phyloP scores from a whole-genome alignment of 2,797 vertebrate genomes.

The Chelonia mydas region DNA sequence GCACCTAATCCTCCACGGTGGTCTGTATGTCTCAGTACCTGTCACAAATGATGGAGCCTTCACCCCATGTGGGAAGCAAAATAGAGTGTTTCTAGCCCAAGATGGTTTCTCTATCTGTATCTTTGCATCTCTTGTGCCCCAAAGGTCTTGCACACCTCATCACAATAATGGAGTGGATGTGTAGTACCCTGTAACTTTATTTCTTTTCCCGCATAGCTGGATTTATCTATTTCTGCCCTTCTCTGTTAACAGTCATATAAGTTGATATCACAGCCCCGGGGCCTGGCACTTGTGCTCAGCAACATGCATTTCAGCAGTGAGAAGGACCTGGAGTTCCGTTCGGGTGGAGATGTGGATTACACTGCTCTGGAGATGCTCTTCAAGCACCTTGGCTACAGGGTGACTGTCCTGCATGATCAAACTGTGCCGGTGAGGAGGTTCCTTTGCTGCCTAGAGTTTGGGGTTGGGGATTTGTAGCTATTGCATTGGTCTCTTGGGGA shows the following conservation, averaged over 20 bases:
- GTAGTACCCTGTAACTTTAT: not conserved
- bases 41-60: not conserved
- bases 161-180: not conserved
- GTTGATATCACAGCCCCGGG: constrained; percentile 89
- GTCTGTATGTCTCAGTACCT: not conserved
- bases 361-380: constrained; percentile 89
- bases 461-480: not conserved
- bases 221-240: not conserved
- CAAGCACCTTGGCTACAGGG: constrained; percentile 88
- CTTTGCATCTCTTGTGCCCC: not conserved
- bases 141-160: not conserved
- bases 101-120: not conserved
- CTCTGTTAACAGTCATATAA: constrained; percentile 87
- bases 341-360: constrained; percentile 93
- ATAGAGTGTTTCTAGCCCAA: not conserved
- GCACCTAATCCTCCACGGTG: not conserved
- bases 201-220: not conserved
- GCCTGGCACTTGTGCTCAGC: constrained; percentile 92
- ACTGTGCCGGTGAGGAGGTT: constrained; percentile 85
- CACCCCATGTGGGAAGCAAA: not conserved
- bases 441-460: not conserved
- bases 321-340: constrained; percentile 89
- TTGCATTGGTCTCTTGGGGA: not conserved
- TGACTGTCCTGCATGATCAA: constrained; percentile 85
- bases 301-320: constrained; percentile 88